Percentiles rank a stretch among this genome's conserved stretches.
phyloP scores from a whole-genome alignment of 2,888 invertebrate genomes.

The Spisula solida region DNA sequence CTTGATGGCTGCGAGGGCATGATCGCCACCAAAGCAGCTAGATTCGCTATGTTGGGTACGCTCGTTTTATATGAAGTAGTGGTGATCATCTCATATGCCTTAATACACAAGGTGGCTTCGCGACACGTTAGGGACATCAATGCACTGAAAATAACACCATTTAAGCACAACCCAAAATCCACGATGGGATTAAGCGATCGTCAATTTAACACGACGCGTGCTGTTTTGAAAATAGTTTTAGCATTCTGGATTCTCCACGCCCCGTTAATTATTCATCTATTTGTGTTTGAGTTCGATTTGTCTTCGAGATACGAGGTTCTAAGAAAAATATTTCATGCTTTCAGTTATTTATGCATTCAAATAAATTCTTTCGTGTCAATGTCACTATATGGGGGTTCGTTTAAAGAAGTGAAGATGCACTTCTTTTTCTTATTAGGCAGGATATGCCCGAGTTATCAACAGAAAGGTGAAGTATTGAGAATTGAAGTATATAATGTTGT shows the following conservation, averaged over 20 bases:
- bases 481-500: slow-evolving; percentile 9
- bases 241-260: slow-evolving; percentile 10
- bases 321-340: neutral
- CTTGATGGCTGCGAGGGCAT: neutral
- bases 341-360: slow-evolving; percentile 30
- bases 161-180: too few relatives aligned
- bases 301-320: neutral
- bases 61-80: slow-evolving; percentile 7
- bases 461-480: neutral
- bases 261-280: neutral
- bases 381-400: neutral
- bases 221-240: slow-evolving; percentile 16
- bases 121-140: neutral
- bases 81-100: neutral
- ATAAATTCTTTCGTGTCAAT: slow-evolving; percentile 29
- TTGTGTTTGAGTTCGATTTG: neutral
- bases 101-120: neutral
- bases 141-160: neutral
- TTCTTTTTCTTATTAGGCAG: neutral
- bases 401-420: slow-evolving; percentile 21
- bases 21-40: neutral
- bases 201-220: neutral
- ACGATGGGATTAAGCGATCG: neutral
- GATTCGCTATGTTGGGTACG: slow-evolving; percentile 13
- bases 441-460: neutral